Evolutionary conservation across 2,888 invertebrate species (phyloP).

Genomic region (Dryocosmus kuriphilus): DNA sequence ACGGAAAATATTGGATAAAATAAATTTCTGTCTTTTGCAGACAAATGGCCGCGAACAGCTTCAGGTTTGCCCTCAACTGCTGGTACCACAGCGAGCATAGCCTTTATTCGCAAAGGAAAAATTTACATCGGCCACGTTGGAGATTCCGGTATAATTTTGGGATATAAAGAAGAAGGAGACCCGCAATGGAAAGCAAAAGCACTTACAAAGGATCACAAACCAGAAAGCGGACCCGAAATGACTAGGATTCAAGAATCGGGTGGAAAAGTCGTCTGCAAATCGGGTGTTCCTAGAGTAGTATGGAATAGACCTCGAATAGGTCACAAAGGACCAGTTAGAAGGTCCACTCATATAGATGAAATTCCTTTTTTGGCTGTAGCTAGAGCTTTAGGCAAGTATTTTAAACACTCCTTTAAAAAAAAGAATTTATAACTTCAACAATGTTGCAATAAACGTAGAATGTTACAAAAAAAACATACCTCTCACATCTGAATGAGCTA

Average conservation of each 20-base stretch:
- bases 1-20: neutral
- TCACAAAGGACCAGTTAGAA: slow-evolving; percentile 91
- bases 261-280: slow-evolving; percentile 88
- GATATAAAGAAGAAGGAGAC: slow-evolving; percentile 86
- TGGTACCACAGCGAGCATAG: slow-evolving; percentile 97
- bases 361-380: slow-evolving; percentile 98
- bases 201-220: slow-evolving; percentile 96
- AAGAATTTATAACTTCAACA: slow-evolving; percentile 21
- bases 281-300: slow-evolving; percentile 96
- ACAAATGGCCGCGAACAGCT: slow-evolving; percentile 97
- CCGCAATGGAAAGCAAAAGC: slow-evolving; percentile 89
- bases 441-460: neutral
- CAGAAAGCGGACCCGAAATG: slow-evolving; percentile 91
- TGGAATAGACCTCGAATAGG: slow-evolving; percentile 96
- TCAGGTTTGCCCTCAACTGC: slow-evolving; percentile 97
- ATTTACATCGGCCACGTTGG: slow-evolving; percentile 99
- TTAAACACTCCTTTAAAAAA: slow-evolving; percentile 1
- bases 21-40: slow-evolving; percentile 77
- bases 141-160: slow-evolving; percentile 97
- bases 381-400: slow-evolving; percentile 86
- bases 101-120: slow-evolving; percentile 95
- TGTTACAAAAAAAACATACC: too few species aligned
- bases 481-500: too few species aligned
- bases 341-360: slow-evolving; percentile 94
- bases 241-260: slow-evolving; percentile 89